These are phyloP conservation scores for Poecile atricapillus DNA, from an alignment of 2,113 vertebrate genomes.

Conservation along the genomic window DNA sequence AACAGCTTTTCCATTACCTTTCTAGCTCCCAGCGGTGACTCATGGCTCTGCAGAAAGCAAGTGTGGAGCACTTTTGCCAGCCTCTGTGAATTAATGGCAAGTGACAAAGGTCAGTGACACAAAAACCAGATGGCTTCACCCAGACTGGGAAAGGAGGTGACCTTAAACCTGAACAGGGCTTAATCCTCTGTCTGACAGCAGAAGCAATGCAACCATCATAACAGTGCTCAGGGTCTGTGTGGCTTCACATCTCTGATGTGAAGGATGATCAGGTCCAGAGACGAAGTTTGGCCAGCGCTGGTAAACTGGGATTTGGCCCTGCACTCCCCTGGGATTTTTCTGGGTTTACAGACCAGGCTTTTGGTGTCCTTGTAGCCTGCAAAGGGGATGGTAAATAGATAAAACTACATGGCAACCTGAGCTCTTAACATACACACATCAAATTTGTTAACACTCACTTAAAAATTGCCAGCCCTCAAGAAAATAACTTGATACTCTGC, in stretches of 20 bases:
- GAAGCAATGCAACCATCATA: background rate
- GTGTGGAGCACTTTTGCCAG: background rate
- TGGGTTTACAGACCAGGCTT: background rate
- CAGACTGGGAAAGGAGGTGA: background rate
- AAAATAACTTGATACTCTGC: background rate
- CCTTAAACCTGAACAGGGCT: conserved; percentile 33
- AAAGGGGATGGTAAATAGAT: background rate
- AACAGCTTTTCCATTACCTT: conserved; percentile 27
- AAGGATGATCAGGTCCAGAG: background rate
- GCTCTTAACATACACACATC: background rate
- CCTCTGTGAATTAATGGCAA: background rate
- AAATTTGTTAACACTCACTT: background rate
- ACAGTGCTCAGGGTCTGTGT: background rate
- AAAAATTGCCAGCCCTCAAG: background rate
- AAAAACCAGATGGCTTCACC: background rate
- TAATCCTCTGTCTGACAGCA: background rate
- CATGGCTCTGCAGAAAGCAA: background rate
- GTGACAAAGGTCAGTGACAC: conserved; percentile 29
- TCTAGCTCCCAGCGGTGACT: background rate
- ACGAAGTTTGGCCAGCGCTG: background rate
- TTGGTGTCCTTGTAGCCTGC: background rate
- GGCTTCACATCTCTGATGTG: background rate
- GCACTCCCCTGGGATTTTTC: background rate
- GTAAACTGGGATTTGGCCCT: background rate
- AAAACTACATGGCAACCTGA: background rate